Evolutionary conservation across 2,797 vertebrate genomes (phyloP).

Genomic region (Heliangelus exortis): DNA sequence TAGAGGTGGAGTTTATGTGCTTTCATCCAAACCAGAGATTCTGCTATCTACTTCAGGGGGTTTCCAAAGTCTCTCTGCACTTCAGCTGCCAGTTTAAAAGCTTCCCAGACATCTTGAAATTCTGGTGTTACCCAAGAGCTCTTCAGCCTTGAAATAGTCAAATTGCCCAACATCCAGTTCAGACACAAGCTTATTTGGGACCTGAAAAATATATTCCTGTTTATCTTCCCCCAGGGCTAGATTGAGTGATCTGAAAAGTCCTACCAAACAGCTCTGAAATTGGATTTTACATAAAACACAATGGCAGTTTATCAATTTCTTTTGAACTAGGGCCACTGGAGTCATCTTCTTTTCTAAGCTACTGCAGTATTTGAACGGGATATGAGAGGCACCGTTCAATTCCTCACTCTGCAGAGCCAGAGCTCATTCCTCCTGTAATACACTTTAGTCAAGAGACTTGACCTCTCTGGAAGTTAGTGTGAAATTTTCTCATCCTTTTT

Average conservation of each 20-base stretch:
- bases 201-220: background rate
- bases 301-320: background rate
- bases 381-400: background rate
- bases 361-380: background rate
- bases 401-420: background rate
- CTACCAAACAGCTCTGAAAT: background rate
- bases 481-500: background rate
- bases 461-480: background rate
- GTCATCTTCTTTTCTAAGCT: background rate
- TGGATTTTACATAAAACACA: conserved; percentile 26
- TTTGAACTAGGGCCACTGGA: background rate
- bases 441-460: background rate
- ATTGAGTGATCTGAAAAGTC: background rate
- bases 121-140: background rate
- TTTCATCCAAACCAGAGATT: background rate
- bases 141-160: background rate
- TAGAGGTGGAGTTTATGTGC: background rate
- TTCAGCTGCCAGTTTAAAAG: background rate
- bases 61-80: background rate
- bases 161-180: background rate
- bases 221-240: background rate
- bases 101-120: background rate
- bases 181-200: background rate
- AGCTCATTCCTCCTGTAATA: background rate
- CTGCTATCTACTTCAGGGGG: background rate